Percentiles rank a stretch among this genome's conserved stretches.
Evolutionary conservation across 2,113 vertebrate species (phyloP).

Genomic region (Xiphophorus maculatus): DNA sequence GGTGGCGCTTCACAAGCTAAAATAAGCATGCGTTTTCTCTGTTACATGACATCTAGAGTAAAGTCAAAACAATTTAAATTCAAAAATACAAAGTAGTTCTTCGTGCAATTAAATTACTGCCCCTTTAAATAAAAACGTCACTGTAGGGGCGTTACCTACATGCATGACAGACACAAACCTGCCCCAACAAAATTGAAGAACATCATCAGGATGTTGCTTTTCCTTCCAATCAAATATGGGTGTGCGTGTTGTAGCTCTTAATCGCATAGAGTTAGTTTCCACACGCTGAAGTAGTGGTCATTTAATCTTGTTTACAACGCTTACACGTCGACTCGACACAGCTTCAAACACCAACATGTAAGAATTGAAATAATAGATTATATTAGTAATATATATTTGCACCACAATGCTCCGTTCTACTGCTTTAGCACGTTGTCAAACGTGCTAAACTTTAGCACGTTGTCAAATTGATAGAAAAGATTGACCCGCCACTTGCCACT

Average conservation of each 20-base stretch:
- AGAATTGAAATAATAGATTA: conserved; percentile 23
- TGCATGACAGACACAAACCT: conserved; percentile 23
- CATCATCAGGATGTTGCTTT: background rate
- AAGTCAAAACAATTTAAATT: background rate
- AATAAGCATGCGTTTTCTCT: background rate
- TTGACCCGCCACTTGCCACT: background rate
- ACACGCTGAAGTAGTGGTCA: conserved; percentile 6
- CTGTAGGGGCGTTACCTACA: background rate
- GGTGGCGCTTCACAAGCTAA: too few species aligned
- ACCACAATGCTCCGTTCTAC: background rate
- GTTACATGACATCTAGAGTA: background rate
- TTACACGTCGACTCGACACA: conserved; percentile 5
- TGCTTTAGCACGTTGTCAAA: background rate
- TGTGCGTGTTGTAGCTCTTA: background rate
- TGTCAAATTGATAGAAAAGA: background rate
- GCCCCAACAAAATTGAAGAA: conserved; percentile 52
- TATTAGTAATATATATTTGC: background rate
- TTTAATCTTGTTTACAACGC: conserved; percentile 54
- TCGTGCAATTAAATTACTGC: background rate
- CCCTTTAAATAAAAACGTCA: conserved; percentile 54
- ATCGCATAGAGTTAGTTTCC: conserved; percentile 24
- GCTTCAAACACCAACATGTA: conserved; percentile 58
- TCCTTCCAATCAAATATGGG: conserved; percentile 36
- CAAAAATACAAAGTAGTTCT: background rate
- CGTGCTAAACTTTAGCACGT: background rate